Evolutionary conservation across 2,797 vertebrate species (phyloP), one percentile per base, ranked within the genome.

Genomic region (Anabacerthia variegaticeps): DNA sequence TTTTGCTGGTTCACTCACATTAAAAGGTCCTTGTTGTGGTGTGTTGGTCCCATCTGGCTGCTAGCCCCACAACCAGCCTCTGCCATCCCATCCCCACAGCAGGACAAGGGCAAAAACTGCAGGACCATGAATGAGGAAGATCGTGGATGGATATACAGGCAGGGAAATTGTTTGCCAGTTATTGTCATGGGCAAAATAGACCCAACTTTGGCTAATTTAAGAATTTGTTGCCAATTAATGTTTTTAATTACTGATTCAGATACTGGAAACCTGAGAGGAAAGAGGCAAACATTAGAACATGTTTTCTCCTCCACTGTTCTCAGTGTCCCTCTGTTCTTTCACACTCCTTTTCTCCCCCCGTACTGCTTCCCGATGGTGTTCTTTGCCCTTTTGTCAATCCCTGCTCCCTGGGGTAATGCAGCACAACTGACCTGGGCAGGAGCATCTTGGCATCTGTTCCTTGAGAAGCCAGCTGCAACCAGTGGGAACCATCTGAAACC

Each of bases 381-480:
- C 39, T 46, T 65, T 67, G 26, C 44, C 23, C 7, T 37, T 48
- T 41, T 58, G 20, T 5, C 23, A 21, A 5, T 36, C 18, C 23
- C n/a, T 37, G 24, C 14, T n/a, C 1, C 10, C 14, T 14, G 20
- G 54, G 43, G 14, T 1, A 0, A 41, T 34, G n/a, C 37, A n/a
- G 5, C 1, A 0, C 20, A 0, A 3, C 43, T 6, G 3, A 28
- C 36, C 32, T 23, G 32, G 21, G 26, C 20, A 12, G 14, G 24
- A n/a, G 14, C 20, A 21, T 13, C 36, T 26, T 36, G 46, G 4
- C 2, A 0, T 28, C 2, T 1, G 1, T 18, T 14, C 5, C 7
- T 49, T 19, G 22, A 37, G 49, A 43, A 37, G 15, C 12, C 23
- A 41, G 32, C 0, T 0, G 36, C 41, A 54, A 61, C 4, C 12